A percentile compares a stretch with the other conserved stretches of the same genome.
Conservation (phyloP, 2,797 vertebrate genomes). For the Notoglanidium macrostoma region DNA sequence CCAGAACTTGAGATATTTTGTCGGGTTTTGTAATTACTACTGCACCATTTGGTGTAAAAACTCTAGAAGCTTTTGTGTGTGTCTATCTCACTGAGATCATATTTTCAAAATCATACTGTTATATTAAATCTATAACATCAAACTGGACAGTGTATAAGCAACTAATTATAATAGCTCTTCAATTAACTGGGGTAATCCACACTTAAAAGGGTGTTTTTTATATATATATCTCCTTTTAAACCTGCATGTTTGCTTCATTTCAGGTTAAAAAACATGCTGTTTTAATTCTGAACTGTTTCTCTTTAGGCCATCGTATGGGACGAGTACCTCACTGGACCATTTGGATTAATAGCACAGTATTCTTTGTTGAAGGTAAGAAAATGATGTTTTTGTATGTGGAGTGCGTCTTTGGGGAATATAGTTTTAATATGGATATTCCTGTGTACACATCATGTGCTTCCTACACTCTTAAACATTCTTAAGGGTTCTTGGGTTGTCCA, state of each 20-base stretch:
- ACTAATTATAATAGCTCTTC: neutral
- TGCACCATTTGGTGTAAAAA: no score
- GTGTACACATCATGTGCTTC: neutral
- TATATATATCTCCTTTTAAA: neutral
- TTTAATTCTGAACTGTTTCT: conserved; percentile 7
- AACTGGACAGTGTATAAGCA: neutral
- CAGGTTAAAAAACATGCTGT: neutral
- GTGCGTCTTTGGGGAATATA: neutral
- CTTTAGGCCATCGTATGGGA: conserved; percentile 98
- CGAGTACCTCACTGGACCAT: conserved; percentile 94
- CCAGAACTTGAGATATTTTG: no score
- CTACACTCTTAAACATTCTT: neutral
- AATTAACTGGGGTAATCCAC: neutral
- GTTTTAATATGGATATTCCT: neutral
- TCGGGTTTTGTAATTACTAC: no score
- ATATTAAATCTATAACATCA: neutral
- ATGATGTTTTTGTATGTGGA: neutral
- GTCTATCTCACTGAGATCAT: no score
- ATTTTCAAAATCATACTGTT: neutral
- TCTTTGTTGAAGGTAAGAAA: conserved; percentile 91
- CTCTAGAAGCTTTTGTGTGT: no score
- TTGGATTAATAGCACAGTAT: conserved; percentile 96
- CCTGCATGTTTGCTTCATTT: neutral
- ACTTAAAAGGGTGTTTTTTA: no score
- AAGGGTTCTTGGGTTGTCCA: neutral